Base-by-base conservation (phyloP, 1,140 invertebrate genomes). In the Ptiloglossa arizonensis region DNA sequence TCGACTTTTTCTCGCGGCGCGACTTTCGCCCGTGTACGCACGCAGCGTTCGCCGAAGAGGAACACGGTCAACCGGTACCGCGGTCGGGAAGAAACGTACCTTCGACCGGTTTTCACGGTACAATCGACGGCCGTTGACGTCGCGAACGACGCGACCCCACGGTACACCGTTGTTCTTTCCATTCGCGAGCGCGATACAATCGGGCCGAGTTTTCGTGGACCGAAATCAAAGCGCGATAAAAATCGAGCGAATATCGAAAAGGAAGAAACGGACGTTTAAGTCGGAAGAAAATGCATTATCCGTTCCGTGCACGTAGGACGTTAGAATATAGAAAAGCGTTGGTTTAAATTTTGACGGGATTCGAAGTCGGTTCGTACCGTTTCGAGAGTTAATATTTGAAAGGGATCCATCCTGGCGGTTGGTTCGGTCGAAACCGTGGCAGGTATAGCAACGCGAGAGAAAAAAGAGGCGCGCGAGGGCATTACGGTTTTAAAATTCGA, bases 401-500 rank as follows among this genome's bases (percentile, higher is more conserved):
- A 59, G 54, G 67, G 56, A 52, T 62, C 56, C 19, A 35, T 46
- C 50, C 24, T 15, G 27, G 35, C 8, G 17, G 35, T 38, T 29
- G 41, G 52, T 15, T 46, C 50, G 35, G 24, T 9, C 54, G 66
- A 50, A 60, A 24, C 8, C 22, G 68, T 29, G 44, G 24, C n/a
- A 35, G 35, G 24, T 44, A 54, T n/a, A 60, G 22, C 5, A 27
- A 62, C n/a, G 46, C 67, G 27, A 41, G 44, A 5, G 29, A 60
- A 69, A 77, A 48, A 44, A 71, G 46, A 11, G 19, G 41, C n/a
- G 41, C 83, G 80, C 71, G 82, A 78, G 70, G 79, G 79, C 87
- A 91, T 91, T 91, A 90, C 87, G 87, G 90, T 91, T 91, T 91
- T 90, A 91, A 90, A 83, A 83, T 81, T 78, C 69, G 67, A 86